Evolutionary conservation across 64 coral and sea anemone genomes (phyloP).

Genomic region (Orbicella faveolata): DNA sequence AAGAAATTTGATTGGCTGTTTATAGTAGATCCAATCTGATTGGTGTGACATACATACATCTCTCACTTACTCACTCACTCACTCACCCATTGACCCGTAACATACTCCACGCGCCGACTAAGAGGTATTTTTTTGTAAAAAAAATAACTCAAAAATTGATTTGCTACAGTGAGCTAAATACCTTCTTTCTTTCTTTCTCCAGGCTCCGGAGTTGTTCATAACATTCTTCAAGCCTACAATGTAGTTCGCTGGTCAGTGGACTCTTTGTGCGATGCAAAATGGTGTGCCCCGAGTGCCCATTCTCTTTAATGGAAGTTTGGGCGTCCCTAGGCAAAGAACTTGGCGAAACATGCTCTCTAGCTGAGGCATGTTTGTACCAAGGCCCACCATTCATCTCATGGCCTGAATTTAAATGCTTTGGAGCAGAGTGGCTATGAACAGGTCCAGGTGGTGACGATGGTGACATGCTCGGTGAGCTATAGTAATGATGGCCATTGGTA

Average conservation of each 20-base stretch:
- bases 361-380: conserved; percentile 3
- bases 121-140: no score
- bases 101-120: no score
- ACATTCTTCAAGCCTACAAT: conserved; percentile 88
- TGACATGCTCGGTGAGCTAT: conserved; percentile 88
- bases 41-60: no score
- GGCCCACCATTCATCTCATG: conserved; percentile 10
- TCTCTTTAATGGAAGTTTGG: conserved; percentile 29
- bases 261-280: conserved; percentile 56
- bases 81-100: no score
- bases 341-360: conserved; percentile 44
- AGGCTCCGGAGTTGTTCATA: conserved; percentile 90
- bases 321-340: conserved; percentile 36
- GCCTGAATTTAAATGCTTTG: background rate
- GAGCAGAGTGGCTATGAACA: conserved; percentile 39
- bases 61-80: no score
- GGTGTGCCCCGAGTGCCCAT: conserved; percentile 49
- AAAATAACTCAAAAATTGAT: no score
- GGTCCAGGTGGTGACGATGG: conserved; percentile 85
- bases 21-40: no score
- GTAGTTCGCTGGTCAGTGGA: conserved; percentile 81
- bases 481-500: conserved; percentile 56
- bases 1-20: no score
- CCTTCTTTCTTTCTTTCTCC: conserved; percentile 93
- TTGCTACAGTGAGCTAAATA: background rate